Conservation (phyloP, 2,113 vertebrate species). For the Stercorarius parasiticus region DNA sequence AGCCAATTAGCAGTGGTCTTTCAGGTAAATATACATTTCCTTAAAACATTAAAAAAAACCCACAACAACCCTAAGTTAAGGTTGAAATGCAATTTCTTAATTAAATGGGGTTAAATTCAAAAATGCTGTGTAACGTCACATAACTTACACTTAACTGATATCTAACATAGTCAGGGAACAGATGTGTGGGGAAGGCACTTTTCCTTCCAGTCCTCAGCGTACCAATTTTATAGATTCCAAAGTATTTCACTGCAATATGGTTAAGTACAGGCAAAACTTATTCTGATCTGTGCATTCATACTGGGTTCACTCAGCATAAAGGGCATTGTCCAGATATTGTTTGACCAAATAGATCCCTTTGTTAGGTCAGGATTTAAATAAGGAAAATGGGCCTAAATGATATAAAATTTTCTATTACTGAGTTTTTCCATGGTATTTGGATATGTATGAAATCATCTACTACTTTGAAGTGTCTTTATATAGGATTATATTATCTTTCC, state of each 20-base stretch:
- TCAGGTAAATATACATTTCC: not conserved
- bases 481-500: not conserved
- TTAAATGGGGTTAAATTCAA: not conserved
- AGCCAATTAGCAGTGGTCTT: not conserved
- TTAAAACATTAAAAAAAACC: not conserved
- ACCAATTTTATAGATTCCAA: not conserved
- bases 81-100: not conserved
- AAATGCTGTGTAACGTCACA: not conserved
- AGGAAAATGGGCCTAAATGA: not conserved
- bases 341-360: not conserved
- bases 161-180: not conserved
- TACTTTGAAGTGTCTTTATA: not conserved
- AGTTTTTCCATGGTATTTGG: not conserved
- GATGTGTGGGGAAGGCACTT: not conserved
- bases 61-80: not conserved
- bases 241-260: not conserved
- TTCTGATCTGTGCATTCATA: not conserved
- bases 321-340: not conserved
- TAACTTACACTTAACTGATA: not conserved
- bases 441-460: not conserved
- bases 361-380: not conserved
- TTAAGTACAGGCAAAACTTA: not conserved
- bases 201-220: not conserved
- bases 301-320: not conserved
- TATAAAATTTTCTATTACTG: not conserved